Percentiles rank a stretch among this genome's conserved stretches.
These are phyloP conservation scores for Calvadosia cruxmelitensis DNA, from an alignment of 30 jellyfish, hydroid and myxozoan species.

Conservation along the genomic window DNA sequence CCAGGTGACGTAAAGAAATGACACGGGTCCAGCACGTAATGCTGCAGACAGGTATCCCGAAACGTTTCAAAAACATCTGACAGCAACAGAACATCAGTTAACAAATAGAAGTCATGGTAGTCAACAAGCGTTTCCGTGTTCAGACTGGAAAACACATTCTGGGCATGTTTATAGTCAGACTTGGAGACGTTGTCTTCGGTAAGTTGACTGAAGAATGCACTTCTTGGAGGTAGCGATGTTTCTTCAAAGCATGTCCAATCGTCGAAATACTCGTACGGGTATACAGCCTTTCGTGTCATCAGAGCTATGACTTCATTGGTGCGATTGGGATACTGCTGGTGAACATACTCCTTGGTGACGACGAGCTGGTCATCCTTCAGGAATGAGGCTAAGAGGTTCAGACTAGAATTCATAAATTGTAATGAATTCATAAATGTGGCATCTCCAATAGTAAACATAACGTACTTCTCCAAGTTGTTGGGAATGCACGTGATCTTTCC, in stretches of 20 bases:
- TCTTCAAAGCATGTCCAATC: slow-evolving; percentile 19
- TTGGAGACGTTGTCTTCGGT: slow-evolving; percentile 7
- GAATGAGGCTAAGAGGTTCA: slow-evolving; percentile 11
- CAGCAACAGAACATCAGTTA: slow-evolving; percentile 17
- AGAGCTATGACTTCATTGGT: no score
- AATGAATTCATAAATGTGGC: slow-evolving; percentile 14
- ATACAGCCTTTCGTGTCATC: slow-evolving; percentile 36
- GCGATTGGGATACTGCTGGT: no score
- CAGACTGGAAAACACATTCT: slow-evolving; percentile 10
- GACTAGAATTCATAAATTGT: slow-evolving; percentile 18
- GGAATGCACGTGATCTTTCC: slow-evolving; percentile 17
- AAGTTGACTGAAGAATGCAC: slow-evolving; percentile 10
- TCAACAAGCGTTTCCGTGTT: background rate
- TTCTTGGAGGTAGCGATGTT: slow-evolving; percentile 27
- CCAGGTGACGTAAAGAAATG: slow-evolving; percentile 33
- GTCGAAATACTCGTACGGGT: slow-evolving; percentile 53
- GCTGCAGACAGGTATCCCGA: slow-evolving; percentile 3
- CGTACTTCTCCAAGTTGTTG: slow-evolving; percentile 25
- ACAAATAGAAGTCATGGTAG: slow-evolving; percentile 18
- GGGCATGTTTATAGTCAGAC: slow-evolving; percentile 15
- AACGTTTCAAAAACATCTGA: slow-evolving; percentile 29
- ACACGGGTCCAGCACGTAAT: slow-evolving; percentile 34
- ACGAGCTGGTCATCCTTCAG: slow-evolving; percentile 13
- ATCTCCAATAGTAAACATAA: slow-evolving; percentile 8
- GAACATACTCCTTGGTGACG: background rate